Evolutionary conservation across 2,888 invertebrate genomes (phyloP), one percentile per base, ranked within the genome.

Genomic region (Sialis lutaria): DNA sequence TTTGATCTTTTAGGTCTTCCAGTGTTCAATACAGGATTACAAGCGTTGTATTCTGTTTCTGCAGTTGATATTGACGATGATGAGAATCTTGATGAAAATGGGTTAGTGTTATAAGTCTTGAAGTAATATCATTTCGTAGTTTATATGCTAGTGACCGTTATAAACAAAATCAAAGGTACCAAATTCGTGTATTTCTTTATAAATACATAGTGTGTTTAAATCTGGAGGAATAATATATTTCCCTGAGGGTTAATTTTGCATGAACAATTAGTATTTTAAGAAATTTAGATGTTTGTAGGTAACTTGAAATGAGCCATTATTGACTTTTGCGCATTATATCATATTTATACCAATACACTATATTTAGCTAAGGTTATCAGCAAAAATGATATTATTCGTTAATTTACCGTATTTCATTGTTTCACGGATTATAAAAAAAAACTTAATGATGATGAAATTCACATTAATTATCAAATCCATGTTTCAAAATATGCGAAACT

Each of bases 1-100:
- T 83, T 89, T 55, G 86, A 87, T 60, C 67, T 89, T 40, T 67
- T 89, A 41, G 85, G 86, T 1, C 67, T 85, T 44, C 85, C 85
- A 1, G 74, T 83, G 59, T 75, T 79, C 54, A 80, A 82, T 55
- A 83, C 83, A 0, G 83, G 83, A 0, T 65, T 83, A 22, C 22
- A 22, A 22, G 22, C 22, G 22, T 22, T 22, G 22, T 22, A 22
- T 1, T 75, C 79, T 1, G 65, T 80, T 9, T 72, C 73, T 56
- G 69, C 69, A 42, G 62, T 73, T 44, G 22, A 42, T 12, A 34
- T 33, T 12, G 34, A 32, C 33, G 10, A n/a, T 10, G 22, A 47
- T 42, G 31, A 40, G 22, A 33, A 39, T 9, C 73, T 34, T 5
- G 39, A 40, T 10, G 45, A 45, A 12, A 35, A 45, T 35, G n/a